Base-by-base conservation (phyloP, 53 echinoderm and acorn worm species). In the Paracentrotus lividus region DNA sequence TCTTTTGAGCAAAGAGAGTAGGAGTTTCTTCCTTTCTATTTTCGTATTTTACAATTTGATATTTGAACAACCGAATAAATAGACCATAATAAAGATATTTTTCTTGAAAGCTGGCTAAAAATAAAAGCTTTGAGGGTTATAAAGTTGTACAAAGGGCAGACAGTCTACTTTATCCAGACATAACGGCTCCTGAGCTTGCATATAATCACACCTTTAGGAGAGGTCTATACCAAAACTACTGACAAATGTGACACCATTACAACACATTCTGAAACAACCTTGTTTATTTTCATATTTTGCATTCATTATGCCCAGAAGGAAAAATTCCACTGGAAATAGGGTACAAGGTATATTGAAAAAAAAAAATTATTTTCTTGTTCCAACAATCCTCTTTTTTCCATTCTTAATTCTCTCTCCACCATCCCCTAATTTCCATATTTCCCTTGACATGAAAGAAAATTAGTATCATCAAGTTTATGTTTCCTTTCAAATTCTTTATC, bases 131-230 rank as follows among this genome's bases (percentile, higher is more conserved):
- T 81, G 23, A 81, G 44, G 44, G 47, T 81, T 26, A 18, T 8
- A 81, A 47, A 81, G 49, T 47, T 10, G 72, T 72, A 72, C 72
- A 72, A 72, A 72, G 72, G 72, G 72, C 72, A 72, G 36, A 36
- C 72, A 72, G 40, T 18, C 40, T 21, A 38, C 4, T 38, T 15
- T 4, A 72, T 36, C 36, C 40, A 72, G 81, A 81, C 81, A 45
- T 13, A 81, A 26, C 27, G 81, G 18, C 81, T 81, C 81, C 81
- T 12, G 23, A 24, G n/a, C 47, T 32, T 26, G 47, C 27, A 47
- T 26, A 47, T 47, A 26, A 81, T 81, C 81, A 47, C 81, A 81
- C 81, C 81, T 81, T 47, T 13, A 81, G 47, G 44, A 81, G 47
- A 33, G 47, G 81, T 81, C 26, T 10, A 81, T 2, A 27, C 45